Evolutionary conservation across 92 coral and sea anemone genomes (phyloP), one percentile per base, ranked within the genome.

Genomic region (Paragorgia papillata): DNA sequence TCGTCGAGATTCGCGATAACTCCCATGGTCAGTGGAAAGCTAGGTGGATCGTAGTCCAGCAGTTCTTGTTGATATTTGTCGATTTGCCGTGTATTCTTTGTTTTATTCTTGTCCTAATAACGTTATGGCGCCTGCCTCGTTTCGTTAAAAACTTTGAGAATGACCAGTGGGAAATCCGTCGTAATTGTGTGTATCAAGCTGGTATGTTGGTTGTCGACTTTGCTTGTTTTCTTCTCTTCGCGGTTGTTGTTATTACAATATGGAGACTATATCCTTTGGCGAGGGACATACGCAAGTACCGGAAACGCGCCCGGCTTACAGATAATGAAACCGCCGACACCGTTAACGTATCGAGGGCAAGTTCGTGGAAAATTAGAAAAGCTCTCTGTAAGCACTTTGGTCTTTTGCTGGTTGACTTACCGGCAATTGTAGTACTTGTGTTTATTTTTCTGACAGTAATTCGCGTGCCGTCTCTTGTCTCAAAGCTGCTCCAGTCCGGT

Each of bases 21-120:
- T 27, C 83, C 24, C 60, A 18, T 5, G 69, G 74, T 29, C 97
- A 94, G 34, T 91, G 97, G 97, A 24, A 82, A 6, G 64, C 83
- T 7, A 86, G 97, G 73, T 34, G 40, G 29, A 73, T 73, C 25
- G 79, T 94, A 50, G 65, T 66, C 12, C 50, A 77, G 51, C 97
- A 94, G 67, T 68, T 85, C 66, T 58, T 71, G n/a, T 79, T 94
- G 54, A 74, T 94, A 29, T 86, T 94, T 57, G 92, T 94, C 0
- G 98, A 94, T 50, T 84, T 94, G 40, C 98, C 98, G 18, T 94
- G 98, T 48, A 94, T 94, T 74, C 51, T 94, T 21, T 89, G 95
- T 80, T 90, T 89, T 57, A 26, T 89, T 50, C 13, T 89, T 68
- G 90, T 94, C 44, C 79, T 86, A 50, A 53, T 87, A 7, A 91